Evolutionary conservation across 2,888 invertebrate genomes (phyloP).

Genomic region (Leucoma salicis): DNA sequence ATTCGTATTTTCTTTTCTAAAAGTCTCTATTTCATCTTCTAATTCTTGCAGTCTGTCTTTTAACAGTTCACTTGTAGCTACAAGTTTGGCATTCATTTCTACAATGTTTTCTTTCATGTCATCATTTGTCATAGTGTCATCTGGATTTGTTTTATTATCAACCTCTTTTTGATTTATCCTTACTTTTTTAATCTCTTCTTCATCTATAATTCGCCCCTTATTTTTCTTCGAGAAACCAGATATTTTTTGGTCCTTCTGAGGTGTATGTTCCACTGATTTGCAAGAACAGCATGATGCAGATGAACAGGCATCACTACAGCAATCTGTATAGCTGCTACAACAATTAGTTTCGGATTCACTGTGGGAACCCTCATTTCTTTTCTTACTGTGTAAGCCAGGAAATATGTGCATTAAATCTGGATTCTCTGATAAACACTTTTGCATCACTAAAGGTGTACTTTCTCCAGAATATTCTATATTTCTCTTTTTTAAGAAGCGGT

Average conservation of each 20-base stretch:
- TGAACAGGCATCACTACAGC: conserved; percentile 57
- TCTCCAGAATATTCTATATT: conserved; percentile 64
- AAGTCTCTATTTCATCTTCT: conserved; percentile 83
- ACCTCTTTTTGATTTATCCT: conserved; percentile 39
- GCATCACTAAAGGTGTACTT: conserved; percentile 68
- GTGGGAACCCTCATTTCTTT: conserved; percentile 41
- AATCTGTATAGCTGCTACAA: conserved; percentile 60
- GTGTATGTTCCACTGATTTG: conserved; percentile 51
- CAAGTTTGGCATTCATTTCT: conserved; percentile 72
- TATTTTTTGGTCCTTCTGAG: conserved; percentile 16
- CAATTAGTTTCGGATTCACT: conserved; percentile 52
- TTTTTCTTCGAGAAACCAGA: conserved; percentile 29
- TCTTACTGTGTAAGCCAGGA: conserved; percentile 45
- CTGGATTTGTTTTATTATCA: conserved; percentile 38
- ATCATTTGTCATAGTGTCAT: conserved; percentile 52
- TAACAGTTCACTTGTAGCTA: conserved; percentile 82
- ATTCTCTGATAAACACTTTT: conserved; percentile 63
- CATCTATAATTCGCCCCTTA: conserved; percentile 25
- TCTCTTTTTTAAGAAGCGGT: conserved; percentile 70
- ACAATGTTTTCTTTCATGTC: conserved; percentile 64
- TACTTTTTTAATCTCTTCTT: conserved; percentile 28
- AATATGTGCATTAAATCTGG: conserved; percentile 58
- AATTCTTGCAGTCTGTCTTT: conserved; percentile 84
- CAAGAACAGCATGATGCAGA: conserved; percentile 70
- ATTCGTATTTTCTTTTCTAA: conserved; percentile 76